Base-by-base conservation (phyloP, 2,113 vertebrate genomes). In the Percina caprodes region DNA sequence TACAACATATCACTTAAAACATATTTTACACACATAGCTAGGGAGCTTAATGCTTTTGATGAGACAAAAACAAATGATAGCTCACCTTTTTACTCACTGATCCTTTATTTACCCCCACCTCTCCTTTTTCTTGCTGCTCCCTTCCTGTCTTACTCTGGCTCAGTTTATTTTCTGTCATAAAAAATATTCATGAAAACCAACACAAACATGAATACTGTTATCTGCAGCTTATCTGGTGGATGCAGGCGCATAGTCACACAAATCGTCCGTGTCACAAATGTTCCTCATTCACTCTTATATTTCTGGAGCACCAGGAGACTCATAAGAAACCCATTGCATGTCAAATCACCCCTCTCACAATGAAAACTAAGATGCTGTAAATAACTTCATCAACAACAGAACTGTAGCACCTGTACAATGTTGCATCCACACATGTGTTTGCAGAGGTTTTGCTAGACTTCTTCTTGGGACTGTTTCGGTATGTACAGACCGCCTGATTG, bases 121-220 rank as follows among this genome's bases (percentile, higher is more conserved):
- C 11, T 39, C 11, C 15, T 58, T 55, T 48, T 58, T 76, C 39
- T 26, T 21, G 13, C 30, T 60, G 71, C 35, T 26, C 59, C 26
- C 39, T 30, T 63, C 6, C 30, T 42, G 63, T 59, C 51, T 63
- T 18, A 24, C 42, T 68, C 23, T 60, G 46, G 16, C 77, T 71
- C 48, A 33, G n/a, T 72, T 72, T 65, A 69, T 63, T 69, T 77
- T 78, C 61, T 63, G 3, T 39, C 67, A 24, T 61, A 42, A 69
- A 86, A 69, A 69, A 63, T 56, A 81, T 85, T 72, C 62, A 77
- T 77, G 42, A 73, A 78, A 77, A 54, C 46, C 33, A 80, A 68
- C 72, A 72, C 30, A 2, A 58, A 74, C 77, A 63, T 52, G 23
- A 30, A 68, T 69, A 58, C 77, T 45, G 30, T 33, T 48, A 73